Conservation (phyloP, 64 coral and sea anemone species). For the Montipora capricornis region DNA sequence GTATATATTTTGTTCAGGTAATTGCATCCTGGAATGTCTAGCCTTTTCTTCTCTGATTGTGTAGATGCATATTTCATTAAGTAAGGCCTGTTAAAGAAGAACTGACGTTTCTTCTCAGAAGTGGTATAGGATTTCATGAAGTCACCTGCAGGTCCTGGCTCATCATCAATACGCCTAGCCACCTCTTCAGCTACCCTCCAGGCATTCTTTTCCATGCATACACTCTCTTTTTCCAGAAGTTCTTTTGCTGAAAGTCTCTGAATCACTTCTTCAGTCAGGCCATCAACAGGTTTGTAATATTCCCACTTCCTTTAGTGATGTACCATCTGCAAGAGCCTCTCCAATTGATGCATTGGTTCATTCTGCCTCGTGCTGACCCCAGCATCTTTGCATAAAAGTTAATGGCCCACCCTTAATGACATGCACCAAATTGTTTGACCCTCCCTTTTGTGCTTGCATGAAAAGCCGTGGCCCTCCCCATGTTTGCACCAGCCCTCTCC, state of each 20-base stretch:
- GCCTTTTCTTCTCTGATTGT: too few species aligned
- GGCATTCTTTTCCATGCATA: too few species aligned
- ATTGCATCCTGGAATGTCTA: too few species aligned
- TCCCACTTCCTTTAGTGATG: constrained; percentile 2
- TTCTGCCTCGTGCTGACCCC: too few species aligned
- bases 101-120: constrained; percentile 56
- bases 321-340: not conserved
- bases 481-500: too few species aligned
- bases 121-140: not conserved
- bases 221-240: not conserved
- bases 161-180: constrained; percentile 63
- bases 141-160: constrained; percentile 59
- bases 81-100: constrained; percentile 37
- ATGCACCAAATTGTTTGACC: not conserved
- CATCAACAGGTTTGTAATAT: constrained; percentile 36
- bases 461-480: not conserved
- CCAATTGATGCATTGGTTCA: too few species aligned
- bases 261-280: constrained; percentile 45
- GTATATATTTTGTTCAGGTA: too few species aligned
- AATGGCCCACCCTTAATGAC: too few species aligned
- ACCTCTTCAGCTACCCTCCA: not conserved
- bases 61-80: too few species aligned
- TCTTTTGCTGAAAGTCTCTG: constrained; percentile 37
- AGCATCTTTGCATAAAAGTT: too few species aligned
- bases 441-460: too few species aligned